These are phyloP conservation scores for Apamea crenata DNA, from an alignment of 2,888 invertebrate genomes.

Conservation along the genomic window DNA sequence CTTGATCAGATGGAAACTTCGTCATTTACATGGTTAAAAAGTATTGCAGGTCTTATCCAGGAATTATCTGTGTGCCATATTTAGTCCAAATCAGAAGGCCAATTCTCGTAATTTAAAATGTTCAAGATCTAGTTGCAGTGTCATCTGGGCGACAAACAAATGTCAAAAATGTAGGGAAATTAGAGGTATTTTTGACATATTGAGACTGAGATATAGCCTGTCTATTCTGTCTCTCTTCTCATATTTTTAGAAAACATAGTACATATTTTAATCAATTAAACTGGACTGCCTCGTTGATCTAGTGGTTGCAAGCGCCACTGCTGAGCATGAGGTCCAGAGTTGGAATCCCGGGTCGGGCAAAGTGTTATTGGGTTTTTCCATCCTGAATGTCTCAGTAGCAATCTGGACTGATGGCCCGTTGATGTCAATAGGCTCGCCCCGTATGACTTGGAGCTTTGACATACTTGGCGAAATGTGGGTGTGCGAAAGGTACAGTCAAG, in stretches of 20 bases:
- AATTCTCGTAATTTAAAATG: no score
- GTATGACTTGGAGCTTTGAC: background rate
- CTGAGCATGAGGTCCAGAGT: background rate
- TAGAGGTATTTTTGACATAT: no score
- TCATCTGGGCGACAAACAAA: no score
- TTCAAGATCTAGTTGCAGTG: no score
- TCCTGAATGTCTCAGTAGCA: background rate
- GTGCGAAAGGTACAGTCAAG: background rate
- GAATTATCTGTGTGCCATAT: background rate
- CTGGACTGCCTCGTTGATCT: background rate
- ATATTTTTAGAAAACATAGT: background rate
- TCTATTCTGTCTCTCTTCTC: no score
- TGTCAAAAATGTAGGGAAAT: no score
- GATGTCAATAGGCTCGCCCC: background rate
- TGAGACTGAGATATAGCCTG: no score
- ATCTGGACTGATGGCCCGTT: background rate
- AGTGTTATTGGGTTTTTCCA: background rate
- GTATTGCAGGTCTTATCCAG: background rate
- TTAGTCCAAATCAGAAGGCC: background rate
- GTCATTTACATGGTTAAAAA: background rate
- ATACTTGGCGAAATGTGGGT: background rate
- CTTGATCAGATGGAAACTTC: background rate
- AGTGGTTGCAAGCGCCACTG: background rate
- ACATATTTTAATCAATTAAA: background rate
- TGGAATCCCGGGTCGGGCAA: background rate